phyloP scores from a whole-genome alignment of 92 coral and sea anemone species.

The Micromussa lordhowensis region DNA sequence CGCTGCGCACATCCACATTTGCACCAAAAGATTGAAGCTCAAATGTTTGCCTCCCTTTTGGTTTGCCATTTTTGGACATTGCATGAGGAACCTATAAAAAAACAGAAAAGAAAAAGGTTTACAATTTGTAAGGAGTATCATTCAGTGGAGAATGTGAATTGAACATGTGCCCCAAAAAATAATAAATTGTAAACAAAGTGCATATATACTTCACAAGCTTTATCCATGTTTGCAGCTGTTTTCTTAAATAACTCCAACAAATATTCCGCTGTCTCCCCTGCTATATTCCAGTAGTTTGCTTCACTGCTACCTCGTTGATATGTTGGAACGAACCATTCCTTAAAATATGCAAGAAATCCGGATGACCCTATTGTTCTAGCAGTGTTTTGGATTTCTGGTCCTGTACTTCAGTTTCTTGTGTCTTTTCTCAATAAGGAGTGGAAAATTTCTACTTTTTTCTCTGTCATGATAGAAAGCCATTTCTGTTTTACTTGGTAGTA shows the following conservation, averaged over 20 bases:
- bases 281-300: slow-evolving; percentile 16
- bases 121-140: neutral
- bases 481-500: neutral
- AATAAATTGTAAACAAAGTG: neutral
- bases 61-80: neutral
- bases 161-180: neutral
- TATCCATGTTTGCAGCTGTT: slow-evolving; percentile 21
- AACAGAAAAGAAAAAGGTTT: neutral
- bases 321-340: slow-evolving; percentile 37
- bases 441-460: slow-evolving; percentile 3
- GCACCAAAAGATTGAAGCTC: neutral
- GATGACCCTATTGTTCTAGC: slow-evolving; percentile 28
- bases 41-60: neutral
- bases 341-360: slow-evolving; percentile 20
- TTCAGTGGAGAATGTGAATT: neutral
- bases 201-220: slow-evolving; percentile 2
- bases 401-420: slow-evolving; percentile 6
- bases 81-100: neutral
- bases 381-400: slow-evolving; percentile 16
- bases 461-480: neutral
- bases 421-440: slow-evolving; percentile 26
- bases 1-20: neutral
- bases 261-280: slow-evolving; percentile 32
- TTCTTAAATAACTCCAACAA: slow-evolving; percentile 17
- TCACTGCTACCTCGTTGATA: slow-evolving; percentile 25